phyloP scores from a whole-genome alignment of 2,113 vertebrate species.

The Romanogobio albipinnatus region DNA sequence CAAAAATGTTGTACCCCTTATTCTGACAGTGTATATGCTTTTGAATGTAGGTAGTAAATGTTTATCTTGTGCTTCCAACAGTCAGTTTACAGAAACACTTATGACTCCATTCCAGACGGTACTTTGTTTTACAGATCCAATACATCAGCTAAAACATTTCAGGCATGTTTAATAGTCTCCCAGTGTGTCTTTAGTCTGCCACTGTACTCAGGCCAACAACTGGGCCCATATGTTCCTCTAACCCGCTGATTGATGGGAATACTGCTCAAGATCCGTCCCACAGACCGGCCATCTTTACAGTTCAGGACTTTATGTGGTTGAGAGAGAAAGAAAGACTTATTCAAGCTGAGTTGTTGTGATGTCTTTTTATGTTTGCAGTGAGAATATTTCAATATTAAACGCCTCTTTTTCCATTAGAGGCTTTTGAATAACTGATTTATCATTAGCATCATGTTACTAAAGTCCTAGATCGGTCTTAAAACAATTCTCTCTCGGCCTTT shows the following conservation, averaged over 20 bases:
- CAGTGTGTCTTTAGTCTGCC: constrained; percentile 44
- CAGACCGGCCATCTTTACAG: background rate
- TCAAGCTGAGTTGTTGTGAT: background rate
- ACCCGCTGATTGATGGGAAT: constrained; percentile 14
- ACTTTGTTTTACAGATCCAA: background rate
- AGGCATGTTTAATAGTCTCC: constrained; percentile 36
- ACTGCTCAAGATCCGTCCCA: background rate
- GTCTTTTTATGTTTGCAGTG: background rate
- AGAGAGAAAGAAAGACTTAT: background rate
- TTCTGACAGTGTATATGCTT: too few species aligned
- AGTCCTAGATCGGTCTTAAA: background rate
- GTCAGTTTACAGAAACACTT: background rate
- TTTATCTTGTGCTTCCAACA: background rate
- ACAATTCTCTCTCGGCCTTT: constrained; percentile 1
- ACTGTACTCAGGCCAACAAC: constrained; percentile 11
- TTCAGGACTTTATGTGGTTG: background rate
- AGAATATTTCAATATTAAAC: constrained; percentile 6
- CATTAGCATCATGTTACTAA: background rate
- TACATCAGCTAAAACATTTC: constrained; percentile 23
- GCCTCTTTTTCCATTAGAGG: background rate
- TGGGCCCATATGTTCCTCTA: constrained; percentile 44
- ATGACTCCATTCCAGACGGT: background rate
- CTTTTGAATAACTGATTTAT: constrained; percentile 13
- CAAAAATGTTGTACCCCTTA: too few species aligned
- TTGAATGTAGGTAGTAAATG: background rate